Base-by-base conservation (phyloP, 2,797 vertebrate genomes). In the Betta splendens region DNA sequence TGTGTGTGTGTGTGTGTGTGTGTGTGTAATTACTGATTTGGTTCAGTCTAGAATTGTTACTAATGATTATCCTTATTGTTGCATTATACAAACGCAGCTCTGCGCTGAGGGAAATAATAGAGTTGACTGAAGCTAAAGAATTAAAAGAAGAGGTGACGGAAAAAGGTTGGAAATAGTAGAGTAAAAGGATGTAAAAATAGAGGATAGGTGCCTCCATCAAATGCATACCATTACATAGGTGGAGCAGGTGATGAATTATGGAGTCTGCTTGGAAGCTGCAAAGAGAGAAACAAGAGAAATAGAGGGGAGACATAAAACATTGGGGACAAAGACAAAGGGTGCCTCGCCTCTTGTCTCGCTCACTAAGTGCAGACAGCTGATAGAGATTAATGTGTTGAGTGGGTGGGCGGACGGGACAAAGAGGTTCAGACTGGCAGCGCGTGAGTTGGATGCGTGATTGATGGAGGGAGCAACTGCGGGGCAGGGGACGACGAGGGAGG, bases 381-480 rank as follows among this genome's bases (percentile, higher is more conserved):
- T 89, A 74, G 84, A 87, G 86, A 90, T 90, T 76, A 86, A 90
- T 89, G 84, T 80, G 58, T 77, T 23, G 69, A 68, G 70, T 71
- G 69, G 76, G 84, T 83, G 79, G 78, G 75, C 37, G 33, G 75
- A 64, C 42, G 60, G 63, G 53, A 61, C 64, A 46, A 56, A 67
- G 60, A 69, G 69, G 72, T 79, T 59, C 70, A 77, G 77, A 74
- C 72, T 81, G 68, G 64, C 73, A 71, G 75, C 17, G 66, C 59
- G 71, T 79, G 77, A 81, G 80, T 23, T 69, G 76, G 79, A 72
- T 72, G 60, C 59, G 46, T 85, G 89, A 88, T 81, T 78, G 85
- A 89, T 88, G 58, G 85, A 68, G 22, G 54, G 70, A 79, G 70
- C 69, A 47, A 28, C 37, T 52, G n/a, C 25, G 5, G 75, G 79